Evolutionary conservation across 2,888 invertebrate species (phyloP), one percentile per base, ranked within the genome.

Genomic region (Leptinotarsa peninsularis): DNA sequence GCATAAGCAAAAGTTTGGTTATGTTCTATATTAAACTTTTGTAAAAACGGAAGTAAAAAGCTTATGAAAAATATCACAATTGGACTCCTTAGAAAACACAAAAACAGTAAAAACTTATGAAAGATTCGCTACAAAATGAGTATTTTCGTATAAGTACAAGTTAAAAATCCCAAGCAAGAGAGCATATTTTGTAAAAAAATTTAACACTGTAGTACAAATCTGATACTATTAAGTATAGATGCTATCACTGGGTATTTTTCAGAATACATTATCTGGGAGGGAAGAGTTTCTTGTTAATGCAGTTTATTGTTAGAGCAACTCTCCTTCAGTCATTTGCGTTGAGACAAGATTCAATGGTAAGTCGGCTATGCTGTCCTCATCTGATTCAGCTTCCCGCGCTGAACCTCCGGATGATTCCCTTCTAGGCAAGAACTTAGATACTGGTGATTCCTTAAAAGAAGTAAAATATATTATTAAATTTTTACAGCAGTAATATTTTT

Each of bases 271-370:
- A 56, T 50, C 58, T 43, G 49, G 43, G 43, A 58, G 63, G 43
- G n/a, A 7, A 4, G 66, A 70, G 69, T 67, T 54, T 66, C 58
- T 72, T 49, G 66, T 50, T n/a, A 60, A 66, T 43, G 21, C 63
- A 18, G 72, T 72, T 72, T 49, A 66, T 67, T 60, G 77, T 84
- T 84, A 88, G 81, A 86, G 88, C 63, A 86, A 83, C 80, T 88
- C 92, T 71, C 90, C 89, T 81, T 93, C 91, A 77, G 93, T 90
- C 81, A 92, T 90, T 87, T 93, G 93, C 72, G 92, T 92, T 66
- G 93, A 91, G 70, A 93, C 94, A 80, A 94, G 89, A 88, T 94
- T 94, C 76, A 94, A 87, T 17, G 94, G 94, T 81, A 92, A 91
- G 81, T 93, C 93, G 82, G 89, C 88, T 80, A 90, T 89, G 82